Evolutionary conservation across 2,113 vertebrate genomes (phyloP), one percentile per base, ranked within the genome.

Genomic region (Planiliza haematocheilus): DNA sequence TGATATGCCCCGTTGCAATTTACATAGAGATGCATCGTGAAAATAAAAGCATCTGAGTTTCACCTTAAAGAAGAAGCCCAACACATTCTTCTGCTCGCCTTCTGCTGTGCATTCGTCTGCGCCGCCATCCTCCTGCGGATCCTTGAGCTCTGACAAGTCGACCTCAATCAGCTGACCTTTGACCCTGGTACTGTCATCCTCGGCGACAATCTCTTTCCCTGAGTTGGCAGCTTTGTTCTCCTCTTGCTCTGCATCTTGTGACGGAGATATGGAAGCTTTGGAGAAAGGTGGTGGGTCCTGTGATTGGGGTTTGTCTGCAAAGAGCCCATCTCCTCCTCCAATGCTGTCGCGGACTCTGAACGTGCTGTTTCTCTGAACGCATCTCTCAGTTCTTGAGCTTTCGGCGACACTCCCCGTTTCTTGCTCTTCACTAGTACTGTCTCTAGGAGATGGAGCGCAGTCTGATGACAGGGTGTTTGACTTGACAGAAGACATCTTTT

Each of bases 41-140:
- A 51, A 34, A 53, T 11, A 16, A 7, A 41, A 41, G 21, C 24
- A 20, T 24, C 7, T 16, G n/a, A 38, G 4, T 55, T 51, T 87
- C 90, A 97, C 97, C 96, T 97, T 99, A 75, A 98, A 98, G 93
- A 99, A 99, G 92, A 98, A 99, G 3, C 97, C 97, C 2, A 99
- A 78, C 7, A 93, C 95, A 0, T 93, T 95, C 83, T 97, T 98
- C 93, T 95, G 96, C 48, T 99, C 96, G 0, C 89, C 85, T 6
- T 95, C 96, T 0, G 80, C 73, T 0, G 92, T 52, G 50, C 83
- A 58, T 5, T 91, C 93, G 4, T 92, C 93, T 4, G 74, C 43
- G 16, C 82, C 86, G 4, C 88, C 92, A 1, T 89, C 91, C 56
- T 94, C 95, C 0, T 89, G 74, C 0, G 93, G 88, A n/a, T 94